Percentiles rank a stretch among this genome's conserved stretches.
phyloP scores from a whole-genome alignment of 2,113 vertebrate genomes.

The Heterochromis multidens region DNA sequence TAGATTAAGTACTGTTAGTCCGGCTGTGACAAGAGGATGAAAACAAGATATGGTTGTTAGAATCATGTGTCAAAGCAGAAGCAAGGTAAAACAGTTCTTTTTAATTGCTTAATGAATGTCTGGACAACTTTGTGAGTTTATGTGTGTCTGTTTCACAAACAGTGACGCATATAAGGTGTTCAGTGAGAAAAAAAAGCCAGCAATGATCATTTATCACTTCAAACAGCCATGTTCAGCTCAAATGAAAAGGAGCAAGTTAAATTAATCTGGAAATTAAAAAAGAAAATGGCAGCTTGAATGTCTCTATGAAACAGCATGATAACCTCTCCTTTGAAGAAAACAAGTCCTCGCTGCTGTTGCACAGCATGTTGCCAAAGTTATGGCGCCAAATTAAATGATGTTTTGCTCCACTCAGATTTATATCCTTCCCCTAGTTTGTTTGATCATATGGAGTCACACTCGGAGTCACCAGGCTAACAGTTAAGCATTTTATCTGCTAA shows the following conservation, averaged over 20 bases:
- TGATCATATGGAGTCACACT: slow-evolving; percentile 25
- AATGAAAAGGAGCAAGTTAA: slow-evolving; percentile 8
- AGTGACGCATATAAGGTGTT: slow-evolving; percentile 24
- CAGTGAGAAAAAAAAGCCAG: background rate
- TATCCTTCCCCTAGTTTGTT: slow-evolving; percentile 15
- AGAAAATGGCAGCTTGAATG: slow-evolving; percentile 11
- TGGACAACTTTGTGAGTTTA: background rate
- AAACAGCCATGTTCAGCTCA: slow-evolving; percentile 18
- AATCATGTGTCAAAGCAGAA: background rate
- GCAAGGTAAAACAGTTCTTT: background rate
- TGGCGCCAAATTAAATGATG: slow-evolving; percentile 16
- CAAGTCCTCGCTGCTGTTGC: slow-evolving; percentile 5
- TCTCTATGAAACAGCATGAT: background rate
- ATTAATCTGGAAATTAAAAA: slow-evolving; percentile 31
- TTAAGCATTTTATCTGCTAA: background rate
- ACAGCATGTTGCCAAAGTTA: slow-evolving; percentile 15
- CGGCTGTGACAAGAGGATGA: background rate
- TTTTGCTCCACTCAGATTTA: slow-evolving; percentile 14
- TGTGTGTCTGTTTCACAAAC: background rate
- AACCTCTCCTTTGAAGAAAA: slow-evolving; percentile 34
- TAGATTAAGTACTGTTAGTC: background rate
- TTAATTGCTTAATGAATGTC: slow-evolving; percentile 19
- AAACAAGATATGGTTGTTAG: background rate
- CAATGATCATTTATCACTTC: slow-evolving; percentile 42
- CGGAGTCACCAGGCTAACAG: background rate